These are phyloP conservation scores for Anoncus sp. DNA, from an alignment of 2,888 invertebrate genomes.

Conservation along the genomic window DNA sequence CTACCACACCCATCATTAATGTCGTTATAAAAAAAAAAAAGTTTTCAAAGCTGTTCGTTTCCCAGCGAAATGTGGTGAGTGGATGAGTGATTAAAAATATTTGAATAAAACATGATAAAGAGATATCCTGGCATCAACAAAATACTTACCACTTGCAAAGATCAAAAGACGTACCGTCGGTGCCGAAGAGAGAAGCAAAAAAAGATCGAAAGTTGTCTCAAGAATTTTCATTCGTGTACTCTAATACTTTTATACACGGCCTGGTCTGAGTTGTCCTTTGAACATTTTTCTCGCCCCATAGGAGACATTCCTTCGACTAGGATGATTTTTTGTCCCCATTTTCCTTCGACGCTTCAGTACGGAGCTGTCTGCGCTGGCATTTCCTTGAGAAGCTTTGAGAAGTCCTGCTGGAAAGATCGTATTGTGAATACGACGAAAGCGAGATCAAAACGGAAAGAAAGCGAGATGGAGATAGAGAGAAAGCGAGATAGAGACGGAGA, in stretches of 20 bases:
- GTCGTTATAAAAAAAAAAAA: no score
- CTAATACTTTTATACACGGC: background rate
- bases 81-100: no score
- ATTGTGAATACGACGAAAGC: background rate
- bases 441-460: constrained; percentile 9
- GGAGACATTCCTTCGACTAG: background rate
- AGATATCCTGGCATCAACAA: background rate
- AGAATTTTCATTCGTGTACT: constrained; percentile 28
- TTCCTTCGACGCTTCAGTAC: constrained; percentile 15
- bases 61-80: no score
- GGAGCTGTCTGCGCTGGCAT: background rate
- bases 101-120: background rate
- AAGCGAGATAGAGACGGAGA: constrained; percentile 1
- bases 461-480: background rate
- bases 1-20: no score
- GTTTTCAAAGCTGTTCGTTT: no score
- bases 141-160: background rate
- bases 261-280: constrained; percentile 34
- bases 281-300: constrained; percentile 11
- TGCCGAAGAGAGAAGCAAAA: background rate
- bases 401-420: constrained; percentile 17
- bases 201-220: constrained; percentile 1
- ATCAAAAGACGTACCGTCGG: constrained; percentile 1
- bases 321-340: constrained; percentile 43
- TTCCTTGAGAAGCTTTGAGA: constrained; percentile 19